These are phyloP conservation scores for Phacellophora camtschatica DNA, from an alignment of 30 jellyfish, hydroid and myxozoan genomes.

Conservation along the genomic window DNA sequence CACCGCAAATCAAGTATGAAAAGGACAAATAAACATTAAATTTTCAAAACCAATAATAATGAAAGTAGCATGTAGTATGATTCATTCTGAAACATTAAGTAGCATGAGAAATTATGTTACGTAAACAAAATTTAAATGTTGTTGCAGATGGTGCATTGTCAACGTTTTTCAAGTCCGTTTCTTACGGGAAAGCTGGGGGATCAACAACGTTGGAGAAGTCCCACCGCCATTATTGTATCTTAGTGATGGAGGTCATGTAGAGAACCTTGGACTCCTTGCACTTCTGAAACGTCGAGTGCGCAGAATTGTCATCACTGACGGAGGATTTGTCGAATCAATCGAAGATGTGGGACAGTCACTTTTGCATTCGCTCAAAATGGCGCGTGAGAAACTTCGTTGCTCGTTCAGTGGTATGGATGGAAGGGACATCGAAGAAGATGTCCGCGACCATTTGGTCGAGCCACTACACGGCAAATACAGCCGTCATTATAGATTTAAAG, in stretches of 20 bases:
- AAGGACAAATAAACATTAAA: too few relatives aligned
- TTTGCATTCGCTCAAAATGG: conserved; percentile 64
- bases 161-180: conserved; percentile 64
- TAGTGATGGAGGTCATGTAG: conserved; percentile 86
- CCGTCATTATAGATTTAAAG: conserved; percentile 54
- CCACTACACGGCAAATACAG: conserved; percentile 1
- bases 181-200: conserved; percentile 47
- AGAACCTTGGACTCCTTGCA: conserved; percentile 74
- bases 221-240: conserved; percentile 83
- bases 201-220: conserved; percentile 72
- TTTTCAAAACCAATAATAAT: too few relatives aligned
- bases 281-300: conserved; percentile 48
- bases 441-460: conserved; percentile 70
- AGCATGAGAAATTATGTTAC: neutral
- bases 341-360: conserved; percentile 20
- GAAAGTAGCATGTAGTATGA: neutral
- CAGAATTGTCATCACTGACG: conserved; percentile 66
- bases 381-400: conserved; percentile 68
- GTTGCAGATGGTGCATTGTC: conserved; percentile 71
- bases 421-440: conserved; percentile 65
- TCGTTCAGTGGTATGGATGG: conserved; percentile 72
- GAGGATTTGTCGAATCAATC: conserved; percentile 31
- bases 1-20: too few relatives aligned
- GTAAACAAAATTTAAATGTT: neutral
- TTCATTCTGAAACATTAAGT: neutral